Conservation (phyloP, 1,140 invertebrate genomes). For the Drosophila trapezifrons region DNA sequence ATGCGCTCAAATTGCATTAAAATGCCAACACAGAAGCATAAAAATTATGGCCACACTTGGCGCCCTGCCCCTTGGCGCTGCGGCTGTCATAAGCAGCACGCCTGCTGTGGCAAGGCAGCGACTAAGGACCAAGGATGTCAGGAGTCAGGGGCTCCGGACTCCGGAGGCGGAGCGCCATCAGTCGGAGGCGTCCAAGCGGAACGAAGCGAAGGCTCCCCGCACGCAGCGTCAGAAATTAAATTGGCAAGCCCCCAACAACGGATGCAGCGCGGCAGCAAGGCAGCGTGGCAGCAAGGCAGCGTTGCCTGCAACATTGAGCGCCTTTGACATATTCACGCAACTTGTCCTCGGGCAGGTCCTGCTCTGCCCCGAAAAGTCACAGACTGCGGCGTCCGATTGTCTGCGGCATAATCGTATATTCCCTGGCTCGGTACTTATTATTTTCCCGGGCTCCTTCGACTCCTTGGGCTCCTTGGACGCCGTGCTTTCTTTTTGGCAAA, state of each 20-base stretch:
- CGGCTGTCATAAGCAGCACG: conserved; percentile 76
- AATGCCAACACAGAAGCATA: conserved; percentile 81
- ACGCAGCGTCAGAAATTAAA: conserved; percentile 81
- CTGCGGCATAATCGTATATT: conserved; percentile 83
- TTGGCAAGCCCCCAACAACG: conserved; percentile 79
- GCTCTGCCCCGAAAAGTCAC: conserved; percentile 9
- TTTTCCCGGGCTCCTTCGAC: conserved; percentile 33
- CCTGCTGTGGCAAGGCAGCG: conserved; percentile 64
- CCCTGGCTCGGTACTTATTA: conserved; percentile 71
- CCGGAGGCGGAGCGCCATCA: conserved; percentile 47
- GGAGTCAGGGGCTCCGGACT: not conserved
- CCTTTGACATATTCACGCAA: conserved; percentile 81
- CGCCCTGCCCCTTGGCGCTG: conserved; percentile 22
- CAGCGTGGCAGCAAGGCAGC: not conserved
- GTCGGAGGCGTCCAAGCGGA: conserved; percentile 81
- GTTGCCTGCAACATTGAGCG: conserved; percentile 77
- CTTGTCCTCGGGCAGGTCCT: conserved; percentile 54
- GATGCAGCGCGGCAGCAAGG: conserved; percentile 17
- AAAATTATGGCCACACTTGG: conserved; percentile 81
- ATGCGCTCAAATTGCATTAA: conserved; percentile 81
- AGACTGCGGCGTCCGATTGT: conserved; percentile 66
- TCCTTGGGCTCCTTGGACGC: conserved; percentile 28
- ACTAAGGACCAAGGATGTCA: conserved; percentile 21
- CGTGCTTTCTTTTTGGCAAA: conserved; percentile 74
- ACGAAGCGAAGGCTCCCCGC: conserved; percentile 74